phyloP scores from a whole-genome alignment of 1,140 invertebrate species.

The Potamilus streckersoni region DNA sequence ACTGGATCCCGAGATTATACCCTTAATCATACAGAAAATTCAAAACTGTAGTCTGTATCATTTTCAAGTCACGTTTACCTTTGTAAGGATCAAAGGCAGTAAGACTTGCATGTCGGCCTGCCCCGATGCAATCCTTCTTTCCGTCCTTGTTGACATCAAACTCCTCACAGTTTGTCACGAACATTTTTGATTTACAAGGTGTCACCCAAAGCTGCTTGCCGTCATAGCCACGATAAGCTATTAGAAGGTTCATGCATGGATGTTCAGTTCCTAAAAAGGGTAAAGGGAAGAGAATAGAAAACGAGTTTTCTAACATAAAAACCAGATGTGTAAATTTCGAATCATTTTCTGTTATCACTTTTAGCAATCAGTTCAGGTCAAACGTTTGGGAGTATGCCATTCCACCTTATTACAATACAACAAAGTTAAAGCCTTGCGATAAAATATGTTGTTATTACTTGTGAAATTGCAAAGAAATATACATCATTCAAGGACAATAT shows the following conservation, averaged over 20 bases:
- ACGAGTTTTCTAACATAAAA: neutral
- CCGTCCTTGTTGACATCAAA: constrained; percentile 61
- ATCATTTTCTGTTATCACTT: neutral
- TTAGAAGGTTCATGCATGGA: constrained; percentile 43
- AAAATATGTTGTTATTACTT: too few species aligned
- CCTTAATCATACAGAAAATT: too few species aligned
- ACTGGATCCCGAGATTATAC: too few species aligned
- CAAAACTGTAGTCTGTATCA: too few species aligned
- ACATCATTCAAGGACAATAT: too few species aligned
- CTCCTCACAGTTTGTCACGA: constrained; percentile 48
- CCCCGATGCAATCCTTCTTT: constrained; percentile 53
- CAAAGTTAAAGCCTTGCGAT: neutral
- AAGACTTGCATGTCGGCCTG: constrained; percentile 45
- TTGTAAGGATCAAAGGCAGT: constrained; percentile 53
- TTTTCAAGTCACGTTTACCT: constrained; percentile 31
- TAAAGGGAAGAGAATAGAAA: neutral
- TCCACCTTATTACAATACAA: neutral
- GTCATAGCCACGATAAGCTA: constrained; percentile 55
- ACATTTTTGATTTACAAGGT: constrained; percentile 33
- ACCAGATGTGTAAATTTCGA: neutral
- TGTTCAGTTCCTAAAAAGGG: constrained; percentile 31
- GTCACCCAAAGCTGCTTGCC: constrained; percentile 53
- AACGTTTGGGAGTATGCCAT: neutral
- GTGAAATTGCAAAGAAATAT: too few species aligned
- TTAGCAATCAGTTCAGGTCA: neutral